phyloP scores from a whole-genome alignment of 2,888 invertebrate genomes.

The Ctena decussata region DNA sequence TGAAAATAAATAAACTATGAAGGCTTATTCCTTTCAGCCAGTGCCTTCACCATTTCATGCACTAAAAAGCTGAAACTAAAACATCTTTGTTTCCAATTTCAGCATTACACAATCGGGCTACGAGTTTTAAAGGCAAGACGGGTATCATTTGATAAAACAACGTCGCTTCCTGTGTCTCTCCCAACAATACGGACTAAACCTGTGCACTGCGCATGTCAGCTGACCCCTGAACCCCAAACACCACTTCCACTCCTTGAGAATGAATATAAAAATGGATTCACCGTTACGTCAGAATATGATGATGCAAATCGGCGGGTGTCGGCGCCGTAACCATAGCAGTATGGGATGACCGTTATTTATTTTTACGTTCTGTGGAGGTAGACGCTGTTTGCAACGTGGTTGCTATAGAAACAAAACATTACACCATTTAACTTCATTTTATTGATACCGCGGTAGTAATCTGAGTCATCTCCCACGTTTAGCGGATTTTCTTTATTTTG shows the following conservation, averaged over 20 bases:
- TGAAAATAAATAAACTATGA: too few relatives aligned
- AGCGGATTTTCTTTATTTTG: too few relatives aligned
- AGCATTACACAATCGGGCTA: slow-evolving; percentile 27
- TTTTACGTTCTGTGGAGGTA: too few relatives aligned
- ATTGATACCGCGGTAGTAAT: too few relatives aligned
- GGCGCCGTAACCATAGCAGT: background rate
- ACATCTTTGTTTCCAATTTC: background rate
- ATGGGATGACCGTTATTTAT: too few relatives aligned
- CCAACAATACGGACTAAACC: background rate
- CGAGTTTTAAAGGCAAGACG: background rate
- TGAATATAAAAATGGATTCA: slow-evolving; percentile 29
- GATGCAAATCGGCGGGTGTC: background rate
- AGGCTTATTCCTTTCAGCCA: too few relatives aligned
- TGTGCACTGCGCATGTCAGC: background rate
- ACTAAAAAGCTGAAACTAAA: too few relatives aligned
- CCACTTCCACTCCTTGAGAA: slow-evolving; percentile 47
- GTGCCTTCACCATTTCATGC: too few relatives aligned
- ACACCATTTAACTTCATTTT: too few relatives aligned
- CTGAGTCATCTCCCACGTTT: too few relatives aligned
- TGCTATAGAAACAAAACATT: too few relatives aligned
- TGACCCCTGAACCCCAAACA: slow-evolving; percentile 45
- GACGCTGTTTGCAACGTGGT: too few relatives aligned
- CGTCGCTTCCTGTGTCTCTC: background rate
- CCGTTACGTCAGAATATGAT: background rate
- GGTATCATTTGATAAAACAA: background rate